Evolutionary conservation across 2,113 vertebrate genomes (phyloP).

Genomic region (Ovis canadensis): DNA sequence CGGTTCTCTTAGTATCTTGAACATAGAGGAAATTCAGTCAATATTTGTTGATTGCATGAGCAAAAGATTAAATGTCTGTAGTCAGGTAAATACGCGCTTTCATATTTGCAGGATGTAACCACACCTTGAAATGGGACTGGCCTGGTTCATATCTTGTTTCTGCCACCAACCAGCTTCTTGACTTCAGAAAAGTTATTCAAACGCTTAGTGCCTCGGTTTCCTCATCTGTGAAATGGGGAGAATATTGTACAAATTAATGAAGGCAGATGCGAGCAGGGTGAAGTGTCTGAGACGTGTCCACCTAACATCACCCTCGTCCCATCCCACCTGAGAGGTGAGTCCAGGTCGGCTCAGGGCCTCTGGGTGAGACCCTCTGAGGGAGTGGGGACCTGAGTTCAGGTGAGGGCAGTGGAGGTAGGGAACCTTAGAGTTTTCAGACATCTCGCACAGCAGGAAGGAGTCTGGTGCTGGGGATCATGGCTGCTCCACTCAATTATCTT

Average conservation of each 20-base stretch:
- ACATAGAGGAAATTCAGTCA: background rate
- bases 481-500: background rate
- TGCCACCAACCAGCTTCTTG: background rate
- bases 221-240: background rate
- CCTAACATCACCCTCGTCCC: background rate
- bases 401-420: background rate
- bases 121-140: background rate
- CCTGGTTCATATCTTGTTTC: background rate
- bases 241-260: background rate
- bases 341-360: fast-evolving
- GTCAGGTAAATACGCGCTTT: background rate
- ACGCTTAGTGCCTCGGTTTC: background rate
- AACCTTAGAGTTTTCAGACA: background rate
- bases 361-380: background rate
- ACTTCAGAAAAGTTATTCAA: background rate
- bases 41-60: background rate
- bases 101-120: background rate
- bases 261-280: background rate
- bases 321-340: background rate
- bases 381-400: background rate
- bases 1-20: background rate
- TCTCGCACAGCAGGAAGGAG: background rate
- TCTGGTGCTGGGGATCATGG: background rate
- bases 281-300: fast-evolving
- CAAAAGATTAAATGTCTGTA: background rate